Base-by-base conservation (phyloP, 2,113 vertebrate species). In the Colossoma macropomum region DNA sequence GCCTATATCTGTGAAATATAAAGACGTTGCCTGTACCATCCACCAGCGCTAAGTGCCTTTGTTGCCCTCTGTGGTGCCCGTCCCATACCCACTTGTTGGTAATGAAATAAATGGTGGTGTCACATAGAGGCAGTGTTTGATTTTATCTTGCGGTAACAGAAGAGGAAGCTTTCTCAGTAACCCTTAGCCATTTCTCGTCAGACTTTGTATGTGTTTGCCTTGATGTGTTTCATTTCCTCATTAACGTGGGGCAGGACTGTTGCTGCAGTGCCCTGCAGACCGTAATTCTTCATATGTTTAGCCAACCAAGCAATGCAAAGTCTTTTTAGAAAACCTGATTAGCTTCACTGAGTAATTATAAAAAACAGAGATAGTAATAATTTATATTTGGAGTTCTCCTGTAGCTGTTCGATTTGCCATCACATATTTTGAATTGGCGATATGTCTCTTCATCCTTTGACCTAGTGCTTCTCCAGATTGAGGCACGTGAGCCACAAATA, bases 131-230 rank as follows among this genome's bases (percentile, higher is more conserved):
- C n/a, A 81, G 1, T 72, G 75, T 65, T 85, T 79, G 48, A 32
- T 48, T 30, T 54, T 60, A 25, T 25, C 27, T 76, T n/a, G 52
- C 19, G 62, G 52, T 80, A 56, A 62, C 63, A 23, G 30, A 80
- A 48, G 63, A 27, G 79, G 85, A 88, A 89, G 71, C 48, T 63
- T n/a, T 76, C 60, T 68, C 23, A 66, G 73, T 52, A 63, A 62
- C n/a, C 74, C 54, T 63, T 69, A 81, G 68, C 79, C 54, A 69
- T 83, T 88, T 88, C 85, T 85, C 68, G 63, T 25, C 70, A 89
- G 73, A 11, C 17, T 56, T 52, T 60, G 12, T 52, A 59, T 50
- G 71, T 60, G 32, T 77, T 63, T n/a, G 59, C 52, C 34, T 28
- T 65, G 54, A 30, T n/a, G 27, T 56, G 66, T 84, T 83, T 84